Percentiles rank a stretch among this genome's conserved stretches.
phyloP scores from a whole-genome alignment of 1,140 invertebrate genomes.

The Whitmania pigra region DNA sequence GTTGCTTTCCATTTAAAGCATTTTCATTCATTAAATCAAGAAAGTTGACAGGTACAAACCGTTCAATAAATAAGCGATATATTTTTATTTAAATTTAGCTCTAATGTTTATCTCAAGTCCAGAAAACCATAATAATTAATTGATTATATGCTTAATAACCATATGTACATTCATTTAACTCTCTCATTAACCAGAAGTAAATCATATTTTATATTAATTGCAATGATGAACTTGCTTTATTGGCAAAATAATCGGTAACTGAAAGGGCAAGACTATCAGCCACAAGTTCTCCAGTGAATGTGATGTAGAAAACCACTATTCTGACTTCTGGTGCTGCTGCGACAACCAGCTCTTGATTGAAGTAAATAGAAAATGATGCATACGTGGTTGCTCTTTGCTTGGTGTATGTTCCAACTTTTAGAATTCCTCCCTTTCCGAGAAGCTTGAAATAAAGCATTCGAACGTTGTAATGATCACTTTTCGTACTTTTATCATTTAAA shows the following conservation, averaged over 20 bases:
- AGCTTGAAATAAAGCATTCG: neutral
- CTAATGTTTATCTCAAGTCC: too few species aligned
- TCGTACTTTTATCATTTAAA: neutral
- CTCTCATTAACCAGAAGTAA: neutral
- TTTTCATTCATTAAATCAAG: too few species aligned
- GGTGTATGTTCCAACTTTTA: too few species aligned
- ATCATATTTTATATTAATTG: neutral
- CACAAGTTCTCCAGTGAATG: slow-evolving; percentile 62
- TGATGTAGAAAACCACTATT: slow-evolving; percentile 59
- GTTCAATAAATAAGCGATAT: too few species aligned
- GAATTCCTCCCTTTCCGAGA: slow-evolving; percentile 12
- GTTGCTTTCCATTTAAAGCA: too few species aligned
- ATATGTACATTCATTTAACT: too few species aligned
- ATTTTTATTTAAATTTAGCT: too few species aligned
- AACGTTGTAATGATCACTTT: neutral
- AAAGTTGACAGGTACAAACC: too few species aligned
- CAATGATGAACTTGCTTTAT: neutral
- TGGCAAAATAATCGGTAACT: slow-evolving; percentile 14
- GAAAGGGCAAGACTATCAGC: slow-evolving; percentile 55
- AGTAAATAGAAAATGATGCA: slow-evolving; percentile 5
- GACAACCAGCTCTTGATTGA: slow-evolving; percentile 34
- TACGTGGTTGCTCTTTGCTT: neutral
- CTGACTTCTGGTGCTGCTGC: slow-evolving; percentile 71
- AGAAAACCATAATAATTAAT: too few species aligned
- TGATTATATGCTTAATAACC: too few species aligned